Percentiles rank a stretch among this genome's conserved stretches.
Evolutionary conservation across 64 coral and sea anemone species (phyloP).

Genomic region (Porites lutea): DNA sequence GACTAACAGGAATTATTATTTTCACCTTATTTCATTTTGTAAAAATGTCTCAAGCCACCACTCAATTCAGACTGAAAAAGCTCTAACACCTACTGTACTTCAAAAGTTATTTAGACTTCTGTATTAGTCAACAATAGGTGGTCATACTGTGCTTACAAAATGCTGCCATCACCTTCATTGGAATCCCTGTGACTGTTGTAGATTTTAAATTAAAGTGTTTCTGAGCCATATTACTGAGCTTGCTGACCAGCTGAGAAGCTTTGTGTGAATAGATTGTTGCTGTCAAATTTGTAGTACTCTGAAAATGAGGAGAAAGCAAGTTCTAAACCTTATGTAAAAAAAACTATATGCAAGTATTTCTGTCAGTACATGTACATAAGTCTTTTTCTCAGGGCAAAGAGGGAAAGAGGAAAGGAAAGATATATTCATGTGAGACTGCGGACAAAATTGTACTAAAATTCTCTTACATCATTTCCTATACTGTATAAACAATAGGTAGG

Average conservation of each 20-base stretch:
- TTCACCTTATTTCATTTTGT: too few species aligned
- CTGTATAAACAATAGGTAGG: too few species aligned
- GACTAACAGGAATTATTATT: too few species aligned
- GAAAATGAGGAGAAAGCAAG: background rate
- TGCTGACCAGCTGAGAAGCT: conserved; percentile 80
- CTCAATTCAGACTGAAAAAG: background rate
- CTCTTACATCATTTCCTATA: too few species aligned
- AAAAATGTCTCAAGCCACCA: too few species aligned
- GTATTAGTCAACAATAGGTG: background rate
- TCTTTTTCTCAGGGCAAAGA: too few species aligned
- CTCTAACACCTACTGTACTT: background rate
- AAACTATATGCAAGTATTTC: too few species aligned
- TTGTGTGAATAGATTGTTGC: conserved; percentile 72
- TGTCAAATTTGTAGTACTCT: conserved; percentile 53
- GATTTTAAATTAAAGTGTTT: conserved; percentile 96
- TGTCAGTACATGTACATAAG: too few species aligned
- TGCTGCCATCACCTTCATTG: conserved; percentile 83
- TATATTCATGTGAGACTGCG: too few species aligned
- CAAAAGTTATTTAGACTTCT: background rate
- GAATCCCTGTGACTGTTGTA: conserved; percentile 95
- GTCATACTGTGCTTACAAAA: background rate
- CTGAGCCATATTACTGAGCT: conserved; percentile 75
- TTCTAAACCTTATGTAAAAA: background rate
- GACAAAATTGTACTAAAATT: too few species aligned
- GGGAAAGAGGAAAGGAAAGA: too few species aligned